Conservation (phyloP, 2,888 invertebrate genomes). For the Hipparchia semele region DNA sequence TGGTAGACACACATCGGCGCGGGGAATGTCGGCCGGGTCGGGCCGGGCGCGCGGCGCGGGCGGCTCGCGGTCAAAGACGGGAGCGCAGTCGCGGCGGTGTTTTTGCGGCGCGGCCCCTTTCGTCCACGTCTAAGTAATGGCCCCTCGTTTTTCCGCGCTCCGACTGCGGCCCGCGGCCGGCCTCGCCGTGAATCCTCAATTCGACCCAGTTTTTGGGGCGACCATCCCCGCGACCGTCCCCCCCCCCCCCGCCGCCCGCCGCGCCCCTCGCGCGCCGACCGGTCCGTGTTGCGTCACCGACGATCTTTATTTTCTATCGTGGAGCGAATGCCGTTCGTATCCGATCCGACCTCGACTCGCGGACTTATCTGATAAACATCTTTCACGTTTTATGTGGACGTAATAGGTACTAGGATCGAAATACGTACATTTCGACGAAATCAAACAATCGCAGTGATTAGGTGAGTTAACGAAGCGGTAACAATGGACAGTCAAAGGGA, state of each 20-base stretch:
- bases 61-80: neutral
- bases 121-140: conserved; percentile 64
- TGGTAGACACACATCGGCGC: too few species aligned
- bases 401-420: neutral
- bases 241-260: too few species aligned
- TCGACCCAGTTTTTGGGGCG: conserved; percentile 57
- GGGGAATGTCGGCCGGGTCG: neutral
- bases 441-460: conserved; percentile 6
- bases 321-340: conserved; percentile 33
- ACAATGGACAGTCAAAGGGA: neutral
- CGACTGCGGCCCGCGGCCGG: conserved; percentile 49
- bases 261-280: conserved; percentile 36
- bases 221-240: conserved; percentile 34
- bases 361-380: conserved; percentile 36
- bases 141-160: conserved; percentile 59
- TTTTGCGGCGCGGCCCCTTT: conserved; percentile 65
- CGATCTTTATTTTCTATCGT: conserved; percentile 22
- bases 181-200: conserved; percentile 47
- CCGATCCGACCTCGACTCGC: neutral
- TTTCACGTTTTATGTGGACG: conserved; percentile 44
- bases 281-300: conserved; percentile 48
- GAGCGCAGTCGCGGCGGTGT: conserved; percentile 37
- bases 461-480: conserved; percentile 1
- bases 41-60: neutral
- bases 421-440: neutral